A percentile compares a stretch with the other conserved stretches of the same genome.
phyloP scores from a whole-genome alignment of 2,888 invertebrate genomes.

The Cetonia aurata region DNA sequence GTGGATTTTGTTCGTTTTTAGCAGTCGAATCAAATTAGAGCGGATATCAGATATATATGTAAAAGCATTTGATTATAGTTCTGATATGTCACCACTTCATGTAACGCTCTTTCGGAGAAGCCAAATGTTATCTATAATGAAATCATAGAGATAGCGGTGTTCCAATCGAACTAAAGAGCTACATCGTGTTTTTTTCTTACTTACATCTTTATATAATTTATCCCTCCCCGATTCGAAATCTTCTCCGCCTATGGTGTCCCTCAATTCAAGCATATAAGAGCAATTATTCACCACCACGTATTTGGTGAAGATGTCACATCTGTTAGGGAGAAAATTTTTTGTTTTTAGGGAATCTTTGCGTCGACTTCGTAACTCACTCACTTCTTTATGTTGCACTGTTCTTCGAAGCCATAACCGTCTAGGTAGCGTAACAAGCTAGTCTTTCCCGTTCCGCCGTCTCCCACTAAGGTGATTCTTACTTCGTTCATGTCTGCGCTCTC shows the following conservation, averaged over 20 bases:
- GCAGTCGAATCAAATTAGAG: too few relatives aligned
- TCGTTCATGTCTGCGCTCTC: conserved; percentile 56
- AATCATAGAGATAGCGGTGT: too few relatives aligned
- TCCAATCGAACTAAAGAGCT: too few relatives aligned
- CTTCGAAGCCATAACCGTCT: conserved; percentile 81
- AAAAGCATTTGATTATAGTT: too few relatives aligned
- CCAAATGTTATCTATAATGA: too few relatives aligned
- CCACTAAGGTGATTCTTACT: conserved; percentile 83
- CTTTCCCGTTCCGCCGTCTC: conserved; percentile 89
- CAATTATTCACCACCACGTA: conserved; percentile 32
- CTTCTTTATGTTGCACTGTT: conserved; percentile 88
- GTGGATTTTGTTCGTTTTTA: too few relatives aligned
- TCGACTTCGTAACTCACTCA: conserved; percentile 66
- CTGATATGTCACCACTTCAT: too few relatives aligned
- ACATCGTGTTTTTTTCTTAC: neutral
- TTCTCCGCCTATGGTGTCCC: conserved; percentile 36
- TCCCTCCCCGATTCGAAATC: conserved; percentile 14
- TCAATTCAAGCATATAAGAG: conserved; percentile 32
- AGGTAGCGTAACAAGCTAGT: conserved; percentile 87
- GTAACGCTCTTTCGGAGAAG: too few relatives aligned
- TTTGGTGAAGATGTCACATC: conserved; percentile 32
- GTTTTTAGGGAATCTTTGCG: neutral
- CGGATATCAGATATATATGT: too few relatives aligned
- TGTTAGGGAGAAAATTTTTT: neutral
- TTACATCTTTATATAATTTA: conserved; percentile 38